Base-by-base conservation (phyloP, 2,888 invertebrate genomes). In the Electrophaes corylata region DNA sequence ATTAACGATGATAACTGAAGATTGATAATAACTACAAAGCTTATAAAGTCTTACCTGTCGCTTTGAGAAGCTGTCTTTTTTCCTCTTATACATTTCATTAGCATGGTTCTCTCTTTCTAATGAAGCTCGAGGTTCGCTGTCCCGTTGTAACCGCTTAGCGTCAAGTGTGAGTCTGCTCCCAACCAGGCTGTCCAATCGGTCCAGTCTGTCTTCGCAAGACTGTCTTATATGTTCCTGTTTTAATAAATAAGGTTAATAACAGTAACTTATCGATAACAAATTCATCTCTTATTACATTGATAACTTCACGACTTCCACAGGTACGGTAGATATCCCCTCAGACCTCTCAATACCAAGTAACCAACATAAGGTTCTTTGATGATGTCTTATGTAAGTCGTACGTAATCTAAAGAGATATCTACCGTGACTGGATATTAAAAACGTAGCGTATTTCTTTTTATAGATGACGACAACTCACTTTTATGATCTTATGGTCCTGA, bases 401-500 rank as follows among this genome's bases (percentile, higher is more conserved):
- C n/a, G n/a, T n/a, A n/a, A n/a, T n/a, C n/a, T n/a, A n/a, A n/a
- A n/a, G n/a, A n/a, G n/a, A n/a, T n/a, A n/a, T n/a, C n/a, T n/a
- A n/a, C n/a, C n/a, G n/a, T n/a, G n/a, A n/a, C n/a, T n/a, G n/a
- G n/a, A n/a, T n/a, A 29, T 29, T 10, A 29, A 29, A 29, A 4
- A 29, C n/a, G n/a, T 20, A 5, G 20, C 5, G 20, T 20, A 20
- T 20, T 20, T 5, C 20, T 20, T 1, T 14, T 16, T 3, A 10
- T 39, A 39, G 11, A 39, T 11, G 14, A 43, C 0, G 6, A n/a
- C 26, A 4, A 8, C 31, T 18, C 16, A 55, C 97, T 94, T 96
- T 95, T 74, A 97, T 97, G 72, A 96, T 95, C 74, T 95, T 94
- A 77, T 97, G 97, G 89, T 98, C 97, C 79, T 96, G 94, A 73